Evolutionary conservation across 2,797 vertebrate genomes (phyloP), one percentile per base, ranked within the genome.

Genomic region (Iguana delicatissima): DNA sequence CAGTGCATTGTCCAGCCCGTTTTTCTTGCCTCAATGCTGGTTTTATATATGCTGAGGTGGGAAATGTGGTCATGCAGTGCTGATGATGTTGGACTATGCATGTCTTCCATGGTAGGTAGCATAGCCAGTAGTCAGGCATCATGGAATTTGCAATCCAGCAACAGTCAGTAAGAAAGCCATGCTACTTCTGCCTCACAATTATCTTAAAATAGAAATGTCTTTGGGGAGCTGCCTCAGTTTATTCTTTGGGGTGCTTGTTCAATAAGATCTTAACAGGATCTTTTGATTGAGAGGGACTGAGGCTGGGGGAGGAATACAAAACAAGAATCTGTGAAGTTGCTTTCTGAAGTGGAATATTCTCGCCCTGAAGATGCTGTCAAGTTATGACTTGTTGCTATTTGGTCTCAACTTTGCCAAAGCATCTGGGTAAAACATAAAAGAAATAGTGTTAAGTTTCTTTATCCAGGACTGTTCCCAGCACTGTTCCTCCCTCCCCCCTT

Each of bases 251-350:
- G 26, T 86, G 46, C 88, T 83, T 69, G 55, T 88, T 20, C 7
- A 89, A 88, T 86, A 90, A 83, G 80, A 83, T 50, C 22, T 93
- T 59, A 87, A 12, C 69, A 89, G 76, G 73, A 84, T 89, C 73
- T 62, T 42, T 83, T 89, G 92, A 83, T 76, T 62, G 35, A 80
- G 90, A 16, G 84, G 84, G 8, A 2, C 26, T 35, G 35, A 4
- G 14, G 46, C 13, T 55, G n/a, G 74, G 42, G 35, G 88, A 84
- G 84, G 91, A 89, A 91, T 72, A 20, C n/a, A n/a, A 0, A 0
- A 7, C 80, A 92, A 92, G 92, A 96, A 95, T 93, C 90, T 69
- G 55, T 91, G 94, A 93, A 96, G 94, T 90, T 94, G 89, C 59
- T 90, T 79, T 82, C 89, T 93, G 87, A 85, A 91, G 90, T 35